A percentile compares a stretch with the other conserved stretches of the same genome.
Conservation (phyloP, 2,888 invertebrate species). For the Spisula subtruncata region DNA sequence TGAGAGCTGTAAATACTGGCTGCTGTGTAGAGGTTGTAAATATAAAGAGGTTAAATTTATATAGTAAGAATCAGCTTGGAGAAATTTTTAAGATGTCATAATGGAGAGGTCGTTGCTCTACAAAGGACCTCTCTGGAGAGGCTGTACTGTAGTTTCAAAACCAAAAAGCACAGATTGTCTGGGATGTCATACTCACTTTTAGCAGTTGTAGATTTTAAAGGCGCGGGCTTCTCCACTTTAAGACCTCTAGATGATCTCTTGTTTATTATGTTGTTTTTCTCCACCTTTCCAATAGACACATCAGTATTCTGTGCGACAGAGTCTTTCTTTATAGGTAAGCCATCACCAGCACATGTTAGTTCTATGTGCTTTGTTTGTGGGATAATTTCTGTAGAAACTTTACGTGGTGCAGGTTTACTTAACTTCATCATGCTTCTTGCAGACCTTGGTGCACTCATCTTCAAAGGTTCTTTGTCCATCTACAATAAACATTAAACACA, state of each 20-base stretch:
- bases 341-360: constrained; percentile 7
- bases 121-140: too few species aligned
- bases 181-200: constrained; percentile 11
- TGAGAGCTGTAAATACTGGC: too few species aligned
- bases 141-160: too few species aligned
- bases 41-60: too few species aligned
- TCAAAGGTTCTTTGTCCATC: constrained; percentile 26
- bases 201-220: constrained; percentile 30
- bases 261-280: constrained; percentile 1
- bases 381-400: neutral
- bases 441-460: neutral
- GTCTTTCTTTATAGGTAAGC: neutral
- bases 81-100: too few species aligned
- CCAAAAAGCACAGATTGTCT: too few species aligned
- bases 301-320: neutral
- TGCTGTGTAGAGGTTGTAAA: too few species aligned
- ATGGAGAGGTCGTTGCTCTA: too few species aligned
- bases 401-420: constrained; percentile 37
- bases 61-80: too few species aligned
- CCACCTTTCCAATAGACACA: neutral
- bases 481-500: neutral
- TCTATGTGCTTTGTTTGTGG: neutral
- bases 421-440: constrained; percentile 16
- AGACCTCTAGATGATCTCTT: constrained; percentile 44
- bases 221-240: constrained; percentile 53